Base-by-base conservation (phyloP, 1,140 invertebrate species). In the Megathymus violae region DNA sequence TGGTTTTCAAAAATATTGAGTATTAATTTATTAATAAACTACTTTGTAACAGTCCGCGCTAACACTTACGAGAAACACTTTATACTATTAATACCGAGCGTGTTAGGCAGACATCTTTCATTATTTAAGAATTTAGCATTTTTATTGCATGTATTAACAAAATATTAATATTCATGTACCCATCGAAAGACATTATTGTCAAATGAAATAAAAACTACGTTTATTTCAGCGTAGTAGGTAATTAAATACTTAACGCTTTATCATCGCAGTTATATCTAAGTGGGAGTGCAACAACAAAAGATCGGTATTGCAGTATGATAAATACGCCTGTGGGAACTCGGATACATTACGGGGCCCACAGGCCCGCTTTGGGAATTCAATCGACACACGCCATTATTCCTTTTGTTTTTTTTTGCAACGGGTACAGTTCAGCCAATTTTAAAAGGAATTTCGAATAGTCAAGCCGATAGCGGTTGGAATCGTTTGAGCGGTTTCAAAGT, bases 271-370 rank as follows among this genome's bases (percentile, higher is more conserved):
- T 7, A 31, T 31, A 31, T 7, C 1, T 4, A 31, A 7, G 27
- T 31, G 27, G 27, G 1, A 7, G 27, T 31, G n/a, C n/a, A n/a
- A 31, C 27, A 41, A 15, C 11, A 22, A 46, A 11, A 16, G n/a
- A 11, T 11, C n/a, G 17, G 19, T 52, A 19, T 16, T 10, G 25
- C 36, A n/a, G 36, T 11, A 41, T 19, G 16, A 41, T 41, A 52
- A 52, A 40, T 25, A 19, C 40, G 11, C 50, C 50, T 36, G 36
- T 41, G 50, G 50, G 50, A 52, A 15, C 17, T 6, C 11, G 17
- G 31, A 52, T 52, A 52, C 50, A 25, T 52, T 52, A 41, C 50
- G n/a, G n/a, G n/a, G 50, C 19, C 50, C 50, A 13, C 50, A 19
- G 50, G 43, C 17, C 7, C 27, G 50, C 50, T 41, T 17, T 11